Percentiles rank a stretch among this genome's conserved stretches.
Evolutionary conservation across 2,113 vertebrate species (phyloP).

Genomic region (Ictalurus punctatus): DNA sequence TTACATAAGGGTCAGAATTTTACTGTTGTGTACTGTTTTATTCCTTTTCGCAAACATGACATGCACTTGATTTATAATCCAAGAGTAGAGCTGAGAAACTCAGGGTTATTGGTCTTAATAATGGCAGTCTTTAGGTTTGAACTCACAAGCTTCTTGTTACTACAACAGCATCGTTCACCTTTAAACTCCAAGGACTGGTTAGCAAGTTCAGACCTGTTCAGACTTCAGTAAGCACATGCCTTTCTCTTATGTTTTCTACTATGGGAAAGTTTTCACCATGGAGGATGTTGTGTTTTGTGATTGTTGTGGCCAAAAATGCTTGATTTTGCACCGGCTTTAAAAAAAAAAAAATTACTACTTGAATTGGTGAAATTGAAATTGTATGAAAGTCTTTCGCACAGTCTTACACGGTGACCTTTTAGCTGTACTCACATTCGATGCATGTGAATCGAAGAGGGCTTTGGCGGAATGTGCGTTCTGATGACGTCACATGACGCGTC

Average conservation of each 20-base stretch:
- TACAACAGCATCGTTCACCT: not conserved
- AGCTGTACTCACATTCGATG: too few species aligned
- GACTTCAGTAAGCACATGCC: not conserved
- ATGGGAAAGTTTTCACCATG: not conserved
- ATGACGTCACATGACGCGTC: too few species aligned
- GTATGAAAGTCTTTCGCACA: too few species aligned
- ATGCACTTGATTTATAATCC: not conserved
- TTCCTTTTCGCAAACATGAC: not conserved
- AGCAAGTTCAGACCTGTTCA: not conserved
- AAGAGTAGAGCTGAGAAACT: not conserved
- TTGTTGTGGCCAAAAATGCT: too few species aligned
- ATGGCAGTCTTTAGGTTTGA: not conserved
- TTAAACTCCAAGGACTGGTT: not conserved
- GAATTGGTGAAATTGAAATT: too few species aligned
- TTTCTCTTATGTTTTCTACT: not conserved
- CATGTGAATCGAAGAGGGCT: too few species aligned
- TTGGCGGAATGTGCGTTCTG: too few species aligned
- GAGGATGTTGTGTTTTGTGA: not conserved
- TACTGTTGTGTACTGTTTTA: not conserved
- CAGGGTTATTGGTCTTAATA: not conserved
- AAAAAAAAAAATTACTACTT: too few species aligned
- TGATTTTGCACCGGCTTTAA: too few species aligned
- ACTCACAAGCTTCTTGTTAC: not conserved
- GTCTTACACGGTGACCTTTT: too few species aligned
- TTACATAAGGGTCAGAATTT: not conserved